Percentiles rank a stretch among this genome's conserved stretches.
Conservation (phyloP, 2,888 invertebrate genomes). For the Quadriops clusia region DNA sequence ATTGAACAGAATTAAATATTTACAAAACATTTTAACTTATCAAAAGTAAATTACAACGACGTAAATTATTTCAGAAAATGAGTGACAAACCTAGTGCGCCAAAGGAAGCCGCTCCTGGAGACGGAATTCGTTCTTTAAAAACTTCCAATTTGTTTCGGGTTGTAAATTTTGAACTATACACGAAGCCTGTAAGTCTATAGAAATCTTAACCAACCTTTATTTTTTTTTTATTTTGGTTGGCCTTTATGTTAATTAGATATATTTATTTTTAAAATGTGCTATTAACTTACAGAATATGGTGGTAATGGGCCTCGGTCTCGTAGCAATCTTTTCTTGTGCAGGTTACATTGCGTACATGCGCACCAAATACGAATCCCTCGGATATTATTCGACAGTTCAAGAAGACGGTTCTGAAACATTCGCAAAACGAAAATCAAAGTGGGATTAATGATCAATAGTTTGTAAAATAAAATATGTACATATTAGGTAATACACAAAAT, state of each 20-base stretch:
- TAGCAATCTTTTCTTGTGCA: slow-evolving; percentile 59
- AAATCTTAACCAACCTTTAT: neutral
- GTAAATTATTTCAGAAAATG: too few species aligned
- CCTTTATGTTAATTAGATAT: slow-evolving; percentile 3
- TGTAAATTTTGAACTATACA: slow-evolving; percentile 81
- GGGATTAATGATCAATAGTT: slow-evolving; percentile 53
- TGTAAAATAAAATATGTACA: too few species aligned
- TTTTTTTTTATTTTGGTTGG: neutral
- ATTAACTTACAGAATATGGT: slow-evolving; percentile 62
- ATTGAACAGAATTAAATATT: too few species aligned
- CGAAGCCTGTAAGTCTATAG: slow-evolving; percentile 62
- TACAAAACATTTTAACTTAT: too few species aligned
- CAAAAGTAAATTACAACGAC: too few species aligned
- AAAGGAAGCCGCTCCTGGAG: slow-evolving; percentile 44
- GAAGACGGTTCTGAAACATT: slow-evolving; percentile 67
- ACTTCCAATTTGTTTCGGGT: slow-evolving; percentile 67
- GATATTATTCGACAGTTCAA: slow-evolving; percentile 68
- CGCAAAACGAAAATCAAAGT: slow-evolving; percentile 64
- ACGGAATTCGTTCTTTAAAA: slow-evolving; percentile 62
- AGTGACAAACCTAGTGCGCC: slow-evolving; percentile 8
- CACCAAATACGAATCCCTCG: slow-evolving; percentile 62
- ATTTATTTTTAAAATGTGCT: slow-evolving; percentile 6
- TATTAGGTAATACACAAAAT: too few species aligned
- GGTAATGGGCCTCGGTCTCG: slow-evolving; percentile 72
- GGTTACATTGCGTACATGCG: slow-evolving; percentile 82